Percentiles rank a stretch among this genome's conserved stretches.
phyloP scores from a whole-genome alignment of 30 jellyfish, hydroid and myxozoan species.

The Cassiopea andromeda region DNA sequence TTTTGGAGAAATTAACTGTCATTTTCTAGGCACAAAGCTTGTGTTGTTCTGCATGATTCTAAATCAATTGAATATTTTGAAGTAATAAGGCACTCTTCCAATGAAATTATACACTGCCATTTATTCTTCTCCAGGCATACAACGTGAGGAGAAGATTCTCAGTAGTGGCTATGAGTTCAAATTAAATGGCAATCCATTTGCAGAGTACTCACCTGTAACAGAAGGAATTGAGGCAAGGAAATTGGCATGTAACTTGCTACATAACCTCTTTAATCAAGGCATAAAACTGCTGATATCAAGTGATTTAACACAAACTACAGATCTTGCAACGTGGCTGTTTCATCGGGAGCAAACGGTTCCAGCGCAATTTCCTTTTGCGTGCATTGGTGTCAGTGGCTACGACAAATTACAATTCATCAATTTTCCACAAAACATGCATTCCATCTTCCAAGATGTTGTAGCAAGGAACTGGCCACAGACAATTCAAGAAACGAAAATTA shows the following conservation, averaged over 20 bases:
- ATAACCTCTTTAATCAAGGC: constrained; percentile 61
- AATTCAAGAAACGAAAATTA: constrained; percentile 27
- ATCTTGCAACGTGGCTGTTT: constrained; percentile 65
- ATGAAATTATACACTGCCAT: neutral
- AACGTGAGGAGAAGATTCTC: constrained; percentile 29
- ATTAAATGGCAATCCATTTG: constrained; percentile 56
- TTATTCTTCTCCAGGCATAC: constrained; percentile 31
- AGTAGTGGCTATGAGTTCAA: constrained; percentile 71
- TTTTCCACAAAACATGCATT: constrained; percentile 37
- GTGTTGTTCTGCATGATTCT: no score
- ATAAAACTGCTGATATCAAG: constrained; percentile 59
- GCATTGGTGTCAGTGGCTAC: constrained; percentile 54
- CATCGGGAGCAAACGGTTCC: constrained; percentile 52
- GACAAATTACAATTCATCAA: constrained; percentile 54
- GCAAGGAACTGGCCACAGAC: constrained; percentile 66
- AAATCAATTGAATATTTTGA: no score
- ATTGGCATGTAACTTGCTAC: constrained; percentile 33
- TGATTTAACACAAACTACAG: constrained; percentile 64
- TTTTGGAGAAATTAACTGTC: no score
- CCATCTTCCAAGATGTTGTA: constrained; percentile 33
- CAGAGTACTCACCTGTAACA: constrained; percentile 7
- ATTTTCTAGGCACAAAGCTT: no score
- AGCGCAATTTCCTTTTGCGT: constrained; percentile 52
- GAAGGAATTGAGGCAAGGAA: constrained; percentile 28
- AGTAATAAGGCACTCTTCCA: neutral